phyloP scores from a whole-genome alignment of 2,797 vertebrate species.

The Antennarius maculatus region DNA sequence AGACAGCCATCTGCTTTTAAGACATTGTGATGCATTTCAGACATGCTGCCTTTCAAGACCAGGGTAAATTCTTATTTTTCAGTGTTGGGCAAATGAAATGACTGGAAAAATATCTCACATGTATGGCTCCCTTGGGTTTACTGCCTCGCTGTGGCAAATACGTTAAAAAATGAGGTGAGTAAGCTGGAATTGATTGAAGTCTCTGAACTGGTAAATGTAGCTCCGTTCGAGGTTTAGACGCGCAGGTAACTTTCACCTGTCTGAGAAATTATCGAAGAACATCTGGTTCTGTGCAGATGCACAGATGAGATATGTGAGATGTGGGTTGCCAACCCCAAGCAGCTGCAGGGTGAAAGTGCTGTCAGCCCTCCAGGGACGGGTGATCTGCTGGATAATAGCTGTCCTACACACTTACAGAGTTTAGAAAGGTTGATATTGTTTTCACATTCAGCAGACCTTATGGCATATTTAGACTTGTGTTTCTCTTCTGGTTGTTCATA shows the following conservation, averaged over 20 bases:
- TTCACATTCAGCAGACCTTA: conserved; percentile 47
- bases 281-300: conserved; percentile 73
- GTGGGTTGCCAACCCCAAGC: conserved; percentile 56
- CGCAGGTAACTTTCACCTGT: conserved; percentile 64
- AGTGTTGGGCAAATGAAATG: conserved; percentile 60
- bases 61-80: conserved; percentile 73
- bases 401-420: conserved; percentile 34
- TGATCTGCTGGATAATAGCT: conserved; percentile 54
- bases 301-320: conserved; percentile 55
- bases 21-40: conserved; percentile 71
- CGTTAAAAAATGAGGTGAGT: conserved; percentile 26
- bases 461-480: conserved; percentile 49
- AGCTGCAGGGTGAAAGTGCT: conserved; percentile 69
- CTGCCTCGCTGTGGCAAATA: conserved; percentile 10
- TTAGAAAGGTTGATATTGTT: conserved; percentile 33
- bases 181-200: conserved; percentile 28
- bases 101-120: conserved; percentile 11
- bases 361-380: conserved; percentile 54
- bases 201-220: conserved; percentile 28
- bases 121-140: conserved; percentile 20
- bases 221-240: conserved; percentile 37
- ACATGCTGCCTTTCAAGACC: conserved; percentile 69
- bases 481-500: conserved; percentile 66
- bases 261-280: conserved; percentile 70
- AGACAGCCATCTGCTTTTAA: conserved; percentile 68